These are phyloP conservation scores for Haplotaxodon microlepis DNA, from an alignment of 2,113 vertebrate species.

Conservation along the genomic window DNA sequence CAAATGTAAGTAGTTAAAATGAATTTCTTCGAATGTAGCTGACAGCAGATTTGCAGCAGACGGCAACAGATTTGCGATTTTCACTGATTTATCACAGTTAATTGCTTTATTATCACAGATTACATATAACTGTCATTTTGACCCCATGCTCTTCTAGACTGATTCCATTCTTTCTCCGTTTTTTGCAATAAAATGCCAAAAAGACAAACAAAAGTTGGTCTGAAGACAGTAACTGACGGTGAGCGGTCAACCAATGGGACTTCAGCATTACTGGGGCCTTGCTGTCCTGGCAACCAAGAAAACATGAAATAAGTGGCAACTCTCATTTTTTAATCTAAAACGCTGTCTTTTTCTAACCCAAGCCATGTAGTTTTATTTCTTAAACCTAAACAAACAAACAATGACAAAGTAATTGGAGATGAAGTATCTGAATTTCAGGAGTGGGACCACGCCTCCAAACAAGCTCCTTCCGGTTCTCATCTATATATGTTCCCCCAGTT, in stretches of 20 bases:
- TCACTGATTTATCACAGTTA: background rate
- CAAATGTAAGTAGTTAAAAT: background rate
- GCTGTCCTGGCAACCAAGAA: background rate
- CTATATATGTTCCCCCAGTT: background rate
- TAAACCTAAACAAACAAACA: fast-evolving
- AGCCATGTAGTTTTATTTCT: fast-evolving
- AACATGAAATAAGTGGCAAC: background rate
- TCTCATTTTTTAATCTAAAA: background rate
- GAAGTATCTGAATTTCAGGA: background rate
- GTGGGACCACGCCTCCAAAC: background rate
- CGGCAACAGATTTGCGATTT: background rate
- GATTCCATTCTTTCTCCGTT: background rate
- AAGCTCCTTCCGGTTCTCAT: fast-evolving
- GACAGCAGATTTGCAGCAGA: background rate
- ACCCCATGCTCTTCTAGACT: background rate
- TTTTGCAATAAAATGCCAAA: background rate
- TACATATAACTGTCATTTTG: background rate
- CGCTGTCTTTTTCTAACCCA: fast-evolving
- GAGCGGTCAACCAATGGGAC: background rate
- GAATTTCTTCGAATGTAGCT: fast-evolving
- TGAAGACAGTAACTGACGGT: background rate
- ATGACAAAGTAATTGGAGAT: background rate
- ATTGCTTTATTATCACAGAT: background rate
- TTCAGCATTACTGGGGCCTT: background rate
- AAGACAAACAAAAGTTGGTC: background rate